phyloP scores from a whole-genome alignment of 2,797 vertebrate genomes.

The Mionectes olivaceus region DNA sequence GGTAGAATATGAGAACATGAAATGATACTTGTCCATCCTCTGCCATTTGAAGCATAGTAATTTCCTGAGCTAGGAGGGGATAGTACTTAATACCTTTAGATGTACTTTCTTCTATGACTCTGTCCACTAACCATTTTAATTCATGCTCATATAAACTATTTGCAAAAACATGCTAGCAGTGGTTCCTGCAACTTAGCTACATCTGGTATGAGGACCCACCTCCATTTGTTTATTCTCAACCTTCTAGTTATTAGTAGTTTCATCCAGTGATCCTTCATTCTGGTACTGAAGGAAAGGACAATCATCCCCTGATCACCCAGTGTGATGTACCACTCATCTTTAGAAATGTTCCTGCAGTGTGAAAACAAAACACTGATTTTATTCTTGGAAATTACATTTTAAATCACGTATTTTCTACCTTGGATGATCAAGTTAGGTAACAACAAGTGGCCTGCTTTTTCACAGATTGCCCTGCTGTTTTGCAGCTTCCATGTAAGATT shows the following conservation, averaged over 20 bases:
- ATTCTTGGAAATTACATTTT: not conserved
- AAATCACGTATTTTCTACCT: not conserved
- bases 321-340: not conserved
- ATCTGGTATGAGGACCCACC: accelerated
- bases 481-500: not conserved
- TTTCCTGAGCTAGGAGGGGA: accelerated
- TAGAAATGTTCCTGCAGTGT: not conserved
- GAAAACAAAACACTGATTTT: not conserved
- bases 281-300: not conserved
- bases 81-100: not conserved
- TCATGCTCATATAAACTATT: not conserved
- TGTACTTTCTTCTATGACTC: not conserved
- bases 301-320: not conserved
- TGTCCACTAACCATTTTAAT: not conserved
- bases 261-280: not conserved
- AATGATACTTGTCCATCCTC: not conserved
- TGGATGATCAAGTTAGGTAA: not conserved
- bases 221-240: not conserved
- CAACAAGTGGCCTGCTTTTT: not conserved
- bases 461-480: not conserved
- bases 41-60: not conserved
- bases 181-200: not conserved
- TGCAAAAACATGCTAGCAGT: not conserved
- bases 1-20: not conserved
- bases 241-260: not conserved